Base-by-base conservation (phyloP, 2,113 vertebrate species). In the Acinonyx jubatus region DNA sequence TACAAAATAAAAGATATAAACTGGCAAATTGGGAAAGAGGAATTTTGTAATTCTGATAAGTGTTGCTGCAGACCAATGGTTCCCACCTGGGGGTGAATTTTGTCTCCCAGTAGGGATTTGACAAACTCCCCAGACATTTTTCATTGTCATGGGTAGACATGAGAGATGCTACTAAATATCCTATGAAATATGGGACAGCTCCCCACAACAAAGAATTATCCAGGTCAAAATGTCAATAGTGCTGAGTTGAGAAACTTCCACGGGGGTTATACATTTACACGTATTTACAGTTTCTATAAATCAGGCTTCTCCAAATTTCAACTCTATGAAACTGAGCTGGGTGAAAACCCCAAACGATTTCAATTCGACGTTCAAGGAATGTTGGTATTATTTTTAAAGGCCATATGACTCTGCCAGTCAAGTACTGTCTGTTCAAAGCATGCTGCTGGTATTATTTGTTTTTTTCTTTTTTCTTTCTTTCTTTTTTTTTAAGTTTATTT, bases 271-370 rank as follows among this genome's bases (percentile, higher is more conserved):
- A n/a, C 15, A 45, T 57, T 76, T 84, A 85, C 33, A 55, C 15
- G 13, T 78, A 41, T 48, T 76, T 50, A 52, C 57, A 38, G 85
- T 63, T 78, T 82, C 45, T 78, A 61, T 92, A 41, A 61, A 83
- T 13, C 66, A 21, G 25, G 29, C 19, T 41, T 80, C 81, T 94
- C 91, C 41, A 82, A 66, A 48, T 52, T 87, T 73, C n/a, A 48
- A 65, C 18, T 96, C 33, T 29, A 15, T 68, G 91, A 82, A 92
- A 90, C 68, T 83, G 89, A 97, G n/a, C 63, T 94, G 66, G 36
- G 45, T 19, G 1, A 52, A 45, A 66, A 68, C 3, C 12, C 16
- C 45, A 87, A 38, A 68, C 69, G 41, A 96, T 61, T 84, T 95
- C 48, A 68, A 81, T 94, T 66, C 93, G 63, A 73, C 66, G 18